These are phyloP conservation scores for Acanthisitta chloris DNA, from an alignment of 2,113 vertebrate species.

Conservation along the genomic window DNA sequence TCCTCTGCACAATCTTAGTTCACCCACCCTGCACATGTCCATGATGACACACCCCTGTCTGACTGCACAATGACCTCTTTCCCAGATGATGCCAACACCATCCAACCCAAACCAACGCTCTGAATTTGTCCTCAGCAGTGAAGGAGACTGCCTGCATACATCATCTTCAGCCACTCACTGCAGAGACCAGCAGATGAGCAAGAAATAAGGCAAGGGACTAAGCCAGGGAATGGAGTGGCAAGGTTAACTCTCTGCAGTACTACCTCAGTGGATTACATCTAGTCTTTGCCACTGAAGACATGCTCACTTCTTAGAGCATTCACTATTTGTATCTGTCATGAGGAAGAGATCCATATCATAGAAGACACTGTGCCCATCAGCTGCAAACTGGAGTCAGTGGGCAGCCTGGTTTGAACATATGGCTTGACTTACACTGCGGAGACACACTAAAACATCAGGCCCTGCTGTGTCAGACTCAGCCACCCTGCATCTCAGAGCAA, in stretches of 20 bases:
- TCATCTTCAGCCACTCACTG: neutral
- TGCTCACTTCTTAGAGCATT: neutral
- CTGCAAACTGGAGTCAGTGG: neutral
- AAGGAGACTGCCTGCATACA: neutral
- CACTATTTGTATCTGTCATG: neutral
- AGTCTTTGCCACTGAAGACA: neutral
- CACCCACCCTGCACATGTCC: neutral
- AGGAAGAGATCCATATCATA: neutral
- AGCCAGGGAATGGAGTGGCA: neutral
- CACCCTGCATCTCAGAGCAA: neutral
- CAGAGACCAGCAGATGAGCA: neutral
- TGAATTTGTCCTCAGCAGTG: neutral
- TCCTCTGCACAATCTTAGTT: neutral
- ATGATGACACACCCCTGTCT: neutral
- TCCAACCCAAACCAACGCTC: neutral
- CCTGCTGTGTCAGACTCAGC: neutral
- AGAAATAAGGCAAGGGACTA: neutral
- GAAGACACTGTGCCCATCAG: neutral
- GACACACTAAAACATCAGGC: neutral
- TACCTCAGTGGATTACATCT: neutral
- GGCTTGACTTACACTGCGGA: neutral
- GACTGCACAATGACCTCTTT: neutral
- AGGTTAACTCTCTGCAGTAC: neutral
- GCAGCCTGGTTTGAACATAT: neutral
- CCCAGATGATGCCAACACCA: neutral